A percentile compares a stretch with the other conserved stretches of the same genome.
Evolutionary conservation across 2,113 vertebrate species (phyloP).

Genomic region (Isurus oxyrinchus): DNA sequence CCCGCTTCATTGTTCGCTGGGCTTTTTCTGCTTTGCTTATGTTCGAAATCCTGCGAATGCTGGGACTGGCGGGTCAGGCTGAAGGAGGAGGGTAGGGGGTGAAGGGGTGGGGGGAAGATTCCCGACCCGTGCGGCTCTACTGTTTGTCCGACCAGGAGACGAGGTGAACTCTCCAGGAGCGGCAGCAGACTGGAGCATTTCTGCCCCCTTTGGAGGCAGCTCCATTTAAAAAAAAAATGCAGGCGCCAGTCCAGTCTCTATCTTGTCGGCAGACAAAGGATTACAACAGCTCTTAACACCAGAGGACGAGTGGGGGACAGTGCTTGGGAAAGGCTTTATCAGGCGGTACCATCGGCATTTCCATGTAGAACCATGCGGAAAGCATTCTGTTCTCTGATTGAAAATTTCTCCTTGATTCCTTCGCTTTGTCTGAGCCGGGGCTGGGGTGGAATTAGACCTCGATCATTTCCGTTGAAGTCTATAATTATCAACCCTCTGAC

Average conservation of each 20-base stretch:
- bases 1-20: background rate
- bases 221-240: background rate
- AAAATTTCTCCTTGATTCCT: background rate
- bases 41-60: background rate
- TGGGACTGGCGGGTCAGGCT: too few species aligned
- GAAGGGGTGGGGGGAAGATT: too few species aligned
- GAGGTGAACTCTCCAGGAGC: too few species aligned
- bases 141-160: too few species aligned
- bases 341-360: background rate
- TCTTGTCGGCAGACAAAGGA: background rate
- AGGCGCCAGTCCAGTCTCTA: slow-evolving; percentile 11
- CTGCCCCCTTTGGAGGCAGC: background rate
- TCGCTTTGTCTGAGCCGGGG: slow-evolving; percentile 7
- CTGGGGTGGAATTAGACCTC: background rate
- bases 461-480: background rate
- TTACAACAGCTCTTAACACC: background rate
- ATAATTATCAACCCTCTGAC: background rate
- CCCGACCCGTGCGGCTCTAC: too few species aligned
- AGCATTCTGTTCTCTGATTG: background rate
- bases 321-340: background rate
- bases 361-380: background rate
- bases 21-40: background rate
- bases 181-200: background rate
- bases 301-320: background rate
- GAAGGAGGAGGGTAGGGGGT: too few species aligned